Evolutionary conservation across 2,797 vertebrate species (phyloP).

Genomic region (Neomorphus geoffroyi): DNA sequence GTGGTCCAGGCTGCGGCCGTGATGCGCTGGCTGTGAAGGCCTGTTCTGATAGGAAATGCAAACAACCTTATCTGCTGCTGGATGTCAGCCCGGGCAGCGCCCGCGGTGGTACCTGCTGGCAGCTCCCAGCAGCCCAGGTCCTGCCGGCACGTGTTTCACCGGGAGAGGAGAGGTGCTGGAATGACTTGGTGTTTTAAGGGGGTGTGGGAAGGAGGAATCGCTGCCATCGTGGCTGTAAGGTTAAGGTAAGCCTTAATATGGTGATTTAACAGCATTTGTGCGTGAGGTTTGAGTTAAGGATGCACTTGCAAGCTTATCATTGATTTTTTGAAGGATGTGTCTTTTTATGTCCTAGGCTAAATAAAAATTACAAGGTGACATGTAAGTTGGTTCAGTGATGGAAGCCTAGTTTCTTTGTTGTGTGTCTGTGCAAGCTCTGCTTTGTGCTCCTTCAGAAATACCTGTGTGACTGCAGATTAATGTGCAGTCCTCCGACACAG

Average conservation of each 20-base stretch:
- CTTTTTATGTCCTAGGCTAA: too few species aligned
- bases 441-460: neutral
- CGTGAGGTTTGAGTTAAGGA: too few species aligned
- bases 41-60: accelerated
- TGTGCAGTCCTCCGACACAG: neutral
- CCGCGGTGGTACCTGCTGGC: neutral
- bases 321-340: accelerated
- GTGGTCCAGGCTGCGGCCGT: neutral
- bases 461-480: accelerated
- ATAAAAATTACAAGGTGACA: neutral
- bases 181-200: accelerated
- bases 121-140: accelerated
- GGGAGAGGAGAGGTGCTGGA: accelerated
- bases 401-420: accelerated
- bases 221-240: neutral
- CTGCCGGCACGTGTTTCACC: accelerated
- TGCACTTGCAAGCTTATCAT: accelerated
- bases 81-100: neutral
- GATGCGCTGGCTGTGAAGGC: neutral
- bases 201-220: accelerated
- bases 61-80: neutral
- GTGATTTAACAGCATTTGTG: accelerated
- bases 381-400: accelerated
- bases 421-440: accelerated
- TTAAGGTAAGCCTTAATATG: accelerated